These are phyloP conservation scores for Anodontia alba DNA, from an alignment of 2,888 invertebrate genomes.

Conservation along the genomic window DNA sequence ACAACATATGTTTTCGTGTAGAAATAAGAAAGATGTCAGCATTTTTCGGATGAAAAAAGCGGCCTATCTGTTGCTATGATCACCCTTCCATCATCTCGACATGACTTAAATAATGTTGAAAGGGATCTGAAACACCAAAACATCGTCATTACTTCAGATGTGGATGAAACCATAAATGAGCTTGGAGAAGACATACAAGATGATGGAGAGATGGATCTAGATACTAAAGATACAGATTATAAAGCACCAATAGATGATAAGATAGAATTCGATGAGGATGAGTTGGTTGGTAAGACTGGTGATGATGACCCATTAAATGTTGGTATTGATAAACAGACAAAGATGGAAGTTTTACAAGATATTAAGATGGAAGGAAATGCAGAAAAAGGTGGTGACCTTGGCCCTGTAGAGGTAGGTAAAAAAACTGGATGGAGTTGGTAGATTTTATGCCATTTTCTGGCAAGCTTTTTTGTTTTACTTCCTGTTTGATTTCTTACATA, in stretches of 20 bases:
- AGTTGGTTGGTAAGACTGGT: not conserved
- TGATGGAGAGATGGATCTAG: constrained; percentile 57
- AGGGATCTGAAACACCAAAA: too few species aligned
- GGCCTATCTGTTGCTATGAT: too few species aligned
- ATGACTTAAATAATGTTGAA: too few species aligned
- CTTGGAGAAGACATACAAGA: constrained; percentile 68
- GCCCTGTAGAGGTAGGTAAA: constrained; percentile 7
- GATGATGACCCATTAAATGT: not conserved
- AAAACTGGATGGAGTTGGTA: too few species aligned
- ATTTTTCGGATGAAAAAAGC: too few species aligned
- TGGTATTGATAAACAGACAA: not conserved
- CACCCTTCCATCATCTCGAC: too few species aligned
- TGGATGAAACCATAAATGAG: constrained; percentile 28
- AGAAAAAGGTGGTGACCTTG: not conserved
- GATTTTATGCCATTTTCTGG: too few species aligned
- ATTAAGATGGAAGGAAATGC: not conserved
- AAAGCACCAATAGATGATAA: not conserved
- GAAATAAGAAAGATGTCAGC: too few species aligned
- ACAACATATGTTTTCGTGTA: too few species aligned
- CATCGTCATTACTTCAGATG: not conserved
- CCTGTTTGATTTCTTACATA: too few species aligned
- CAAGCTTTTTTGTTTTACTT: too few species aligned
- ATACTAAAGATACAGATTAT: constrained; percentile 49
- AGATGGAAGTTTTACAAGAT: not conserved
- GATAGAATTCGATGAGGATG: constrained; percentile 1